phyloP scores from a whole-genome alignment of 2,113 vertebrate genomes.

The Drymodes brunneopygia region DNA sequence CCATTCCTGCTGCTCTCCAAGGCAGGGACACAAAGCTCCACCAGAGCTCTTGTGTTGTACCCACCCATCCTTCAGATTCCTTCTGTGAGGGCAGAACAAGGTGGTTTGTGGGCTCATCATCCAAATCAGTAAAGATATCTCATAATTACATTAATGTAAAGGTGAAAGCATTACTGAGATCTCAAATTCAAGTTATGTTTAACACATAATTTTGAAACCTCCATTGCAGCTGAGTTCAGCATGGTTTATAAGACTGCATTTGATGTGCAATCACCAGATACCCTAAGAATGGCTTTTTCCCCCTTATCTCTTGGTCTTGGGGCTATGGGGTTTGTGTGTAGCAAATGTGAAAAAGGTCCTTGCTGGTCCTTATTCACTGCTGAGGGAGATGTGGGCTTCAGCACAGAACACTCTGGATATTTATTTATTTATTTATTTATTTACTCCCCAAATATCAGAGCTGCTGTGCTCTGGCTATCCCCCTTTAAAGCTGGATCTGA shows the following conservation, averaged over 20 bases:
- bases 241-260: not conserved
- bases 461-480: not conserved
- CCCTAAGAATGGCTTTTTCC: not conserved
- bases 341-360: not conserved
- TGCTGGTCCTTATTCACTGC: not conserved
- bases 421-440: not conserved
- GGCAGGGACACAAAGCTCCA: not conserved
- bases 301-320: not conserved
- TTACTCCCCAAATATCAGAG: not conserved
- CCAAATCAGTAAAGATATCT: not conserved
- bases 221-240: not conserved
- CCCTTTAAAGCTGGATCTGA: not conserved
- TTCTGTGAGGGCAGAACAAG: not conserved
- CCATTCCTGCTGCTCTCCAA: not conserved
- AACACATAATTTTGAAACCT: not conserved
- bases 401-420: not conserved
- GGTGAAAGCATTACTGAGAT: not conserved
- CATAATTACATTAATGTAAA: not conserved
- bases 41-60: not conserved
- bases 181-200: not conserved
- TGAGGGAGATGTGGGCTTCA: not conserved
- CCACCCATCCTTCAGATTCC: not conserved
- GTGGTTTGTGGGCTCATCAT: not conserved
- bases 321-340: not conserved
- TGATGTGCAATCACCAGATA: not conserved